Percentiles rank a stretch among this genome's conserved stretches.
These are phyloP conservation scores for Coregonus sp. DNA, from an alignment of 2,797 vertebrate species.

Conservation along the genomic window DNA sequence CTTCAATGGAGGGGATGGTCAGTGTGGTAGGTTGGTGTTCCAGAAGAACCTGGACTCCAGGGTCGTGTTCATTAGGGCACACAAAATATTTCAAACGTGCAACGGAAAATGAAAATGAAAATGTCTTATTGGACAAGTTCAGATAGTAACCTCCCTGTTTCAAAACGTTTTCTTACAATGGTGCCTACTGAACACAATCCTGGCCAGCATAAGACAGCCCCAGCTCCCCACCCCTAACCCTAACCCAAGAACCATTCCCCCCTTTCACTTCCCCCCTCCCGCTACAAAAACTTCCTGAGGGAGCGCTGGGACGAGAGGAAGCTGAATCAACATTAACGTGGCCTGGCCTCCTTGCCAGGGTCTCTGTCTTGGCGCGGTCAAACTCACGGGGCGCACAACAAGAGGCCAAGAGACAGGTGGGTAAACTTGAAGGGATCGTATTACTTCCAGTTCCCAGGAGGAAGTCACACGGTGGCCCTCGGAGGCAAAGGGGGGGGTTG, in stretches of 20 bases:
- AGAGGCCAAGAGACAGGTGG: constrained; percentile 70
- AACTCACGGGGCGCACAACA: constrained; percentile 36
- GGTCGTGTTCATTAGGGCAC: background rate
- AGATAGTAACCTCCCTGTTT: background rate
- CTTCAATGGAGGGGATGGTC: background rate
- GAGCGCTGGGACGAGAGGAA: constrained; percentile 64
- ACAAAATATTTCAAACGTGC: background rate
- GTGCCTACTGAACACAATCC: background rate
- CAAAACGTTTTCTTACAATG: background rate
- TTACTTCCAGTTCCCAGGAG: constrained; percentile 65
- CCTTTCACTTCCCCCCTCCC: constrained; percentile 23
- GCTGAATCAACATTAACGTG: constrained; percentile 74
- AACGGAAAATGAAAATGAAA: background rate
- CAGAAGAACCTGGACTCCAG: constrained; percentile 22
- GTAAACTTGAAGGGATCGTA: constrained; percentile 62
- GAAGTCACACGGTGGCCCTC: constrained; percentile 63
- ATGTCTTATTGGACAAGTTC: background rate
- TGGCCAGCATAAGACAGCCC: constrained; percentile 18
- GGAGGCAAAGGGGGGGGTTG: constrained; percentile 33
- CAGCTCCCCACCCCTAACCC: background rate
- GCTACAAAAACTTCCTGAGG: constrained; percentile 59
- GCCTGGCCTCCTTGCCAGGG: constrained; percentile 38
- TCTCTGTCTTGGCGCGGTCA: constrained; percentile 58
- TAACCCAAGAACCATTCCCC: no score
- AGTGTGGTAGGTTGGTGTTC: background rate